Evolutionary conservation across 2,888 invertebrate species (phyloP).

Genomic region (Plusia festucae): DNA sequence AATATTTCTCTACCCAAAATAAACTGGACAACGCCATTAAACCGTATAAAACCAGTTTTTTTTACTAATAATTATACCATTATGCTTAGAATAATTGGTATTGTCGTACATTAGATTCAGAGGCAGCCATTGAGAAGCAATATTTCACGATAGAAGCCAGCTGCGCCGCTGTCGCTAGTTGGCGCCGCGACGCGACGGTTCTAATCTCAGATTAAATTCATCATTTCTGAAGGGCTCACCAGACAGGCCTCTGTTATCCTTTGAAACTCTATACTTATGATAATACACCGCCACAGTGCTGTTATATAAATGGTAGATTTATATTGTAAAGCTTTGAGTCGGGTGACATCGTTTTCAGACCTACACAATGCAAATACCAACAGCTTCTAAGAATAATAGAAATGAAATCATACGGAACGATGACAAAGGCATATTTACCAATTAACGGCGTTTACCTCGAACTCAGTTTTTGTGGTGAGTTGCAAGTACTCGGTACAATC

Average conservation of each 20-base stretch:
- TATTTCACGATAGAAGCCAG: conserved; percentile 28
- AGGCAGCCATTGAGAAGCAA: conserved; percentile 22
- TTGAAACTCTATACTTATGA: conserved; percentile 43
- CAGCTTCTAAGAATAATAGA: conserved; percentile 43
- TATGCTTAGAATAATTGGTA: conserved; percentile 19
- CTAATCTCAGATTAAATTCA: conserved; percentile 51
- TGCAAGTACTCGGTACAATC: conserved; percentile 3
- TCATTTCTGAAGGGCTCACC: conserved; percentile 44
- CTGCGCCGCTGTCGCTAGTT: conserved; percentile 30
- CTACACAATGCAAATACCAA: conserved; percentile 30
- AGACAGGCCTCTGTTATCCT: conserved; percentile 37
- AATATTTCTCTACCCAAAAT: not conserved
- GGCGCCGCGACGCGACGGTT: conserved; percentile 33
- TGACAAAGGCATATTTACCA: conserved; percentile 42
- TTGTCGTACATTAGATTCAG: conserved; percentile 28
- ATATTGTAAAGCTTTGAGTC: conserved; percentile 26
- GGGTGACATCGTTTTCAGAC: conserved; percentile 15
- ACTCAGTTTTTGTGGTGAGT: conserved; percentile 20
- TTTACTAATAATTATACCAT: conserved; percentile 17
- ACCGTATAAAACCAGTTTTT: conserved; percentile 12
- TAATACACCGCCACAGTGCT: conserved; percentile 33
- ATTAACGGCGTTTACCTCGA: conserved; percentile 35
- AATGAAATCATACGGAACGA: conserved; percentile 31
- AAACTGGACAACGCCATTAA: conserved; percentile 6
- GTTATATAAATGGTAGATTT: conserved; percentile 23